Percentiles rank a stretch among this genome's conserved stretches.
Evolutionary conservation across 1,140 invertebrate genomes (phyloP).

Genomic region (Tetramorium simillimum): DNA sequence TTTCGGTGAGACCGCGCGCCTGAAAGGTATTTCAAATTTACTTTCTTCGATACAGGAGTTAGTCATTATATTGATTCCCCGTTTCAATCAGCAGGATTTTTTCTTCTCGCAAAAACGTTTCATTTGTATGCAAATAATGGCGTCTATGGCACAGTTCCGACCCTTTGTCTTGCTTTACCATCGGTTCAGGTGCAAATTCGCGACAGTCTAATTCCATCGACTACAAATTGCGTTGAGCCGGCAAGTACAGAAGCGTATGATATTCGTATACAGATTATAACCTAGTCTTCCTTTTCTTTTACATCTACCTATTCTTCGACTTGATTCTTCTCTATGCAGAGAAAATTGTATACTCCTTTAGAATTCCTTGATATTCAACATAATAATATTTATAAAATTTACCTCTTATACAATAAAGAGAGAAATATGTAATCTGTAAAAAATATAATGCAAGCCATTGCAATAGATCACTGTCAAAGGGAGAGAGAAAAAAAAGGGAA

Average conservation of each 20-base stretch:
- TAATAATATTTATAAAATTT: not conserved
- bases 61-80: not conserved
- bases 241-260: not conserved
- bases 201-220: conserved; percentile 43
- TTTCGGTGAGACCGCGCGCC: not conserved
- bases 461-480: conserved; percentile 13
- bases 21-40: conserved; percentile 19
- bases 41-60: conserved; percentile 13
- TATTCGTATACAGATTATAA: not conserved
- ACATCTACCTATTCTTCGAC: not conserved
- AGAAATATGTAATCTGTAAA: not conserved
- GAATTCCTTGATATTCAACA: not conserved
- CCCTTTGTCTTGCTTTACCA: conserved; percentile 55
- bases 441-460: not conserved
- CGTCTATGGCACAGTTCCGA: not conserved
- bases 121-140: conserved; percentile 60
- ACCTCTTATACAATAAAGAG: not conserved
- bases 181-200: conserved; percentile 67
- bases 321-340: not conserved
- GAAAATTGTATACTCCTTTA: not conserved
- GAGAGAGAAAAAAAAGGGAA: not conserved
- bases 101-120: conserved; percentile 45
- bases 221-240: conserved; percentile 22
- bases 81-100: conserved; percentile 39
- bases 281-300: not conserved